Percentiles rank a stretch among this genome's conserved stretches.
Evolutionary conservation across 53 echinoderm and acorn worm genomes (phyloP).

Genomic region (Astropecten irregularis): DNA sequence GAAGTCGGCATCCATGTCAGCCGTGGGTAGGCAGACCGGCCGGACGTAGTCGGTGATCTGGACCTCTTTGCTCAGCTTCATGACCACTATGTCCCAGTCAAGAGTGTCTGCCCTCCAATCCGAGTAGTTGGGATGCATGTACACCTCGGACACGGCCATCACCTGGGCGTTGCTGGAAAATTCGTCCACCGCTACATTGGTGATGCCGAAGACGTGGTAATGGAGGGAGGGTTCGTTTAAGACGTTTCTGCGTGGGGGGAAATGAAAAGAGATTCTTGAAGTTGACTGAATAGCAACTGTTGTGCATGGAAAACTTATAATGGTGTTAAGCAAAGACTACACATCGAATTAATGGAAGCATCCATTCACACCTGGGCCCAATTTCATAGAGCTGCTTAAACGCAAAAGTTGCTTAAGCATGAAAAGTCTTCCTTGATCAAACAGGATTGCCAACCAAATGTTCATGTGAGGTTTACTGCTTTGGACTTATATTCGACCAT

Average conservation of each 20-base stretch:
- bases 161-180: conserved; percentile 20
- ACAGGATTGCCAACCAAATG: no score
- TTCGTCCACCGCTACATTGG: background rate
- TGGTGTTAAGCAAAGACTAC: no score
- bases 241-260: conserved; percentile 5
- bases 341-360: background rate
- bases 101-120: background rate
- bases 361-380: background rate
- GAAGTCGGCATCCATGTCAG: conserved; percentile 15
- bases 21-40: conserved; percentile 48
- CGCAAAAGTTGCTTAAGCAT: no score
- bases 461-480: no score
- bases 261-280: background rate
- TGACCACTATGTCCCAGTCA: conserved; percentile 52
- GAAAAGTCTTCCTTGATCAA: no score
- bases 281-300: no score
- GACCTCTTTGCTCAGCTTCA: conserved; percentile 28
- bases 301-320: no score
- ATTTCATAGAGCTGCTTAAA: no score
- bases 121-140: conserved; percentile 55
- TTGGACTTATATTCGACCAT: no score
- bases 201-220: conserved; percentile 32
- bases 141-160: conserved; percentile 33
- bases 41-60: conserved; percentile 39
- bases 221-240: conserved; percentile 27